These are phyloP conservation scores for Ochotona curzoniae DNA, from an alignment of 2,113 vertebrate genomes.

Conservation along the genomic window DNA sequence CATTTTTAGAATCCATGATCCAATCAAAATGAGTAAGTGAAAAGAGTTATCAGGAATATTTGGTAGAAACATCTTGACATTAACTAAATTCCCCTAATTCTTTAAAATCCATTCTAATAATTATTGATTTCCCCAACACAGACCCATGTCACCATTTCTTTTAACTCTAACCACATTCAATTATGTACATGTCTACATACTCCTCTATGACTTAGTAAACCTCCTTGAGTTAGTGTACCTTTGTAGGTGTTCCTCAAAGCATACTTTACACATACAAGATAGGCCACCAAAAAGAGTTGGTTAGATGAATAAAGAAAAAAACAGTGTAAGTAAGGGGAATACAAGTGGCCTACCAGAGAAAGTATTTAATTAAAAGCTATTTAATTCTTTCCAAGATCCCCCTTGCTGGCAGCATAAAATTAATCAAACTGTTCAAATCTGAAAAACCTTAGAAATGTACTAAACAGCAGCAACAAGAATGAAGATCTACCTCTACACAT, in stretches of 20 bases:
- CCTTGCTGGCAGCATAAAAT: not conserved
- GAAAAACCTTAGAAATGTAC: not conserved
- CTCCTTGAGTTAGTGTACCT: not conserved
- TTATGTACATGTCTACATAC: not conserved
- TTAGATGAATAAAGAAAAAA: not conserved
- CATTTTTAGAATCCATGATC: conserved; percentile 26
- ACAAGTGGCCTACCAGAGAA: not conserved
- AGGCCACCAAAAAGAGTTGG: not conserved
- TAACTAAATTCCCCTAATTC: not conserved
- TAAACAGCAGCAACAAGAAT: not conserved
- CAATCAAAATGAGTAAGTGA: conserved; percentile 14
- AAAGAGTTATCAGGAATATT: not conserved
- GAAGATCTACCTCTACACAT: not conserved
- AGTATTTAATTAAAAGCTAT: not conserved
- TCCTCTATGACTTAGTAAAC: not conserved
- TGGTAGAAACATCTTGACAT: not conserved
- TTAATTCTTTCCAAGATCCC: conserved; percentile 3
- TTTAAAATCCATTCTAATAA: conserved; percentile 24
- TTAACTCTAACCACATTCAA: not conserved
- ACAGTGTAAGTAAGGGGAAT: not conserved
- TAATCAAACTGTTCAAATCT: not conserved
- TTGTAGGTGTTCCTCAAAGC: not conserved
- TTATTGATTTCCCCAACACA: too few species aligned
- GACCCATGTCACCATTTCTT: too few species aligned
- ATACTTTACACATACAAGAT: not conserved